These are phyloP conservation scores for Crenichthys baileyi DNA, from an alignment of 2,797 vertebrate species.

Conservation along the genomic window DNA sequence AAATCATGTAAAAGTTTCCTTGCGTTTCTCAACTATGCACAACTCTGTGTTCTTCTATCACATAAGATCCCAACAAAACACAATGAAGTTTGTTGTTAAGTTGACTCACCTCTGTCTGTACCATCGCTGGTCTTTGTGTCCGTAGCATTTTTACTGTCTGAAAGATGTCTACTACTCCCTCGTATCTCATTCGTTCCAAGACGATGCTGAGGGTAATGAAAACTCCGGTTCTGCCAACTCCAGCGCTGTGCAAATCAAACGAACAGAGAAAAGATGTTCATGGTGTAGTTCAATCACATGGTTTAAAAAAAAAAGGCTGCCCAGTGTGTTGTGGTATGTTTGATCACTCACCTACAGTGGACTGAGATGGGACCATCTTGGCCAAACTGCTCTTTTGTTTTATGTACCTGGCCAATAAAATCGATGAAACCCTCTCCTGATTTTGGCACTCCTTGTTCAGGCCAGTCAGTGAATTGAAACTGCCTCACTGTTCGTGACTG, in stretches of 20 bases:
- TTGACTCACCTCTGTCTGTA: slow-evolving; percentile 96
- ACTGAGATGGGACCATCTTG: slow-evolving; percentile 99
- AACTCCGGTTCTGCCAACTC: slow-evolving; percentile 97
- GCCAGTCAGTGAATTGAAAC: slow-evolving; percentile 99
- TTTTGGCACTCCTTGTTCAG: slow-evolving; percentile 99
- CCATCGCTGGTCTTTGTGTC: slow-evolving; percentile 98
- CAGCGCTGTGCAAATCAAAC: slow-evolving; percentile 83
- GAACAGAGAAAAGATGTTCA: slow-evolving; percentile 16
- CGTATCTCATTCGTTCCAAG: slow-evolving; percentile 98
- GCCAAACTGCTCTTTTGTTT: slow-evolving; percentile 99
- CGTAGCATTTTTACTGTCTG: slow-evolving; percentile 99
- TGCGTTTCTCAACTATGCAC: background rate
- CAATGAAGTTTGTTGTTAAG: background rate
- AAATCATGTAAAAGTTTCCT: background rate
- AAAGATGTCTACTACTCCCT: slow-evolving; percentile 99
- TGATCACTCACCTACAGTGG: slow-evolving; percentile 92
- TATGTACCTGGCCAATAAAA: slow-evolving; percentile 99
- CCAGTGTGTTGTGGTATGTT: background rate
- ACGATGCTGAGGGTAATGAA: slow-evolving; percentile 99
- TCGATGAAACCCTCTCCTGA: slow-evolving; percentile 99
- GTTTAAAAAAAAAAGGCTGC: background rate
- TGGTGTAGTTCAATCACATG: background rate
- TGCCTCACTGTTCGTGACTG: slow-evolving; percentile 98
- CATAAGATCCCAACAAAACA: background rate
- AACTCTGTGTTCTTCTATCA: background rate